These are phyloP conservation scores for Pterostichus madidus DNA, from an alignment of 2,888 invertebrate species.

Conservation along the genomic window DNA sequence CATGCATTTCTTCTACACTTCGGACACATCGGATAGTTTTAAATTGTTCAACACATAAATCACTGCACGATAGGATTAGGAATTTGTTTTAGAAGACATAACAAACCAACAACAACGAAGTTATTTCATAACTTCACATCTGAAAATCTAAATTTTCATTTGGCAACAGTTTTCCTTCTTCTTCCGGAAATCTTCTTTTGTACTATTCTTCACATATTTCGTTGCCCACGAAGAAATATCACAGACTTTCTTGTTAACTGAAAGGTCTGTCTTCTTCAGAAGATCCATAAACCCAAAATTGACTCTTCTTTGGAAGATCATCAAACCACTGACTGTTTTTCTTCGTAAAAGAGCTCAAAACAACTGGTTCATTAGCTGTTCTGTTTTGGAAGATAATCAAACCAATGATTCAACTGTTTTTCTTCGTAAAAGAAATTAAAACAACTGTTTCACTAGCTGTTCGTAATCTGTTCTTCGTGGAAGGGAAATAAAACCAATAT, in stretches of 20 bases:
- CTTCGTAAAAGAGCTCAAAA: background rate
- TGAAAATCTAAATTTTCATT: background rate
- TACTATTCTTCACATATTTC: background rate
- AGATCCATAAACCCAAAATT: conserved; percentile 2
- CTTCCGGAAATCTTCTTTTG: background rate
- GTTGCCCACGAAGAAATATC: background rate
- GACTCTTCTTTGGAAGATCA: background rate
- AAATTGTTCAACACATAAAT: no score
- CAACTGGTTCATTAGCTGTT: no score
- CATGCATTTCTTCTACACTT: no score
- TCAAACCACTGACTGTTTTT: background rate
- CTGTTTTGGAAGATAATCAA: no score
- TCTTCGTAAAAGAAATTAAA: no score
- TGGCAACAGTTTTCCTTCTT: conserved; percentile 4
- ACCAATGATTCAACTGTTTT: no score
- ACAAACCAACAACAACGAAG: background rate
- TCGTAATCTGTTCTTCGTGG: no score
- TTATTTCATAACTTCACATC: no score
- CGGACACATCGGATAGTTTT: background rate
- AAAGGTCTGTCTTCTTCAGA: conserved; percentile 5
- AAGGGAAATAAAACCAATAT: no score
- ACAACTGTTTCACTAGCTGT: no score
- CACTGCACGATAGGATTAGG: background rate
- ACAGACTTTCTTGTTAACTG: conserved; percentile 10
- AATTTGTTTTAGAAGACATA: conserved; percentile 10